A percentile compares a stretch with the other conserved stretches of the same genome.
Conservation (phyloP, 2,797 vertebrate species). For the Mormyrus hasselquistii region DNA sequence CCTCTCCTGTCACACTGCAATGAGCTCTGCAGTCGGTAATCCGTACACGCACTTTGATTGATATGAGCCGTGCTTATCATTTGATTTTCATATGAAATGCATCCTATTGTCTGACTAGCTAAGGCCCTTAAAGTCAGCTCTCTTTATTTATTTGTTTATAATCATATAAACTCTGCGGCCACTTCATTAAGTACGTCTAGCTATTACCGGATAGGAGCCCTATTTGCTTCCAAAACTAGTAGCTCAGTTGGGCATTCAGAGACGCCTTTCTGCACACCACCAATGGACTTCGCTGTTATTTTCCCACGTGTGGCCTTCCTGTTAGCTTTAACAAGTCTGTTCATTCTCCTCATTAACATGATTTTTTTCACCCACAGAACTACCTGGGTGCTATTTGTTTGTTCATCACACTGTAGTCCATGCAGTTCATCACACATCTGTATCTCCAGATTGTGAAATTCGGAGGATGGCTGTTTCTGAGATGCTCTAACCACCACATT, state of each 20-base stretch:
- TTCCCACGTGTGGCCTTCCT: not conserved
- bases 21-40: not conserved
- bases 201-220: not conserved
- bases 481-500: not conserved
- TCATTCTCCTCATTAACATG: not conserved
- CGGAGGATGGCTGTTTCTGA: not conserved
- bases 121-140: not conserved
- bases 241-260: not conserved
- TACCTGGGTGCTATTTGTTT: not conserved
- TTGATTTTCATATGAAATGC: not conserved
- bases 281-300: not conserved
- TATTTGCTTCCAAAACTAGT: not conserved
- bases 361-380: not conserved
- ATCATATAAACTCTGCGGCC: not conserved
- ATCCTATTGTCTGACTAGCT: not conserved
- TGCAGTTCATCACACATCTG: not conserved
- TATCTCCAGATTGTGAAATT: not conserved
- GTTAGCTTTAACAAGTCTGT: not conserved
- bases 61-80: not conserved
- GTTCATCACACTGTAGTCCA: not conserved
- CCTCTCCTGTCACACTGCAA: not conserved
- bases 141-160: not conserved
- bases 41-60: not conserved
- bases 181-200: not conserved
- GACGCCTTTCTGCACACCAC: not conserved